Evolutionary conservation across 2,797 vertebrate genomes (phyloP).

Genomic region (Danio jaintianensis): DNA sequence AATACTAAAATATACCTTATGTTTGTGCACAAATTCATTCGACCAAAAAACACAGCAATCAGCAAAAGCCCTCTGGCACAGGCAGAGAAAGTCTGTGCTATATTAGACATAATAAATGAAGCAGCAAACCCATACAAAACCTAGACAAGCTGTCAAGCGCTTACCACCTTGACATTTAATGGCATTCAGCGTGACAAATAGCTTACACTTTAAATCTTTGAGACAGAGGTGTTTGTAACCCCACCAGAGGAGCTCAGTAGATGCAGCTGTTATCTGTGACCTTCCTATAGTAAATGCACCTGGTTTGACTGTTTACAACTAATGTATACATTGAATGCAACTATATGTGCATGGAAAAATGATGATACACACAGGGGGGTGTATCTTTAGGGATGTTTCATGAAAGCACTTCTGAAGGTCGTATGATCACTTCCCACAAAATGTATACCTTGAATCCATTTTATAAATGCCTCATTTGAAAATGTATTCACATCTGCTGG

Average conservation of each 20-base stretch:
- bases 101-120: slow-evolving; percentile 33
- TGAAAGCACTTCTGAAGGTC: not conserved
- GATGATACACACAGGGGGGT: not conserved
- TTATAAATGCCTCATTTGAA: too few species aligned
- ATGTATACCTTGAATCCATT: too few species aligned
- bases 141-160: slow-evolving; percentile 22
- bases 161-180: slow-evolving; percentile 33
- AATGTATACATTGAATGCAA: not conserved
- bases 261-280: slow-evolving; percentile 5
- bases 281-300: slow-evolving; percentile 10
- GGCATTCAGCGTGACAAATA: slow-evolving; percentile 14
- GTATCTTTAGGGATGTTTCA: not conserved
- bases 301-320: not conserved
- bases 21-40: slow-evolving; percentile 21
- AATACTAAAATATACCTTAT: not conserved
- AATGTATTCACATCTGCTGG: too few species aligned
- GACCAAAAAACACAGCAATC: slow-evolving; percentile 24
- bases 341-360: not conserved
- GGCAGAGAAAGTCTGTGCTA: slow-evolving; percentile 9
- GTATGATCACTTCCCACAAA: too few species aligned
- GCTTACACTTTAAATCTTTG: not conserved
- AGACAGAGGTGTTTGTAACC: not conserved
- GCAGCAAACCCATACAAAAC: slow-evolving; percentile 4
- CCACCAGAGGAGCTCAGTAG: not conserved
- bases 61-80: not conserved